These are phyloP conservation scores for Anoplopoma fimbria DNA, from an alignment of 2,113 vertebrate species.

Conservation along the genomic window DNA sequence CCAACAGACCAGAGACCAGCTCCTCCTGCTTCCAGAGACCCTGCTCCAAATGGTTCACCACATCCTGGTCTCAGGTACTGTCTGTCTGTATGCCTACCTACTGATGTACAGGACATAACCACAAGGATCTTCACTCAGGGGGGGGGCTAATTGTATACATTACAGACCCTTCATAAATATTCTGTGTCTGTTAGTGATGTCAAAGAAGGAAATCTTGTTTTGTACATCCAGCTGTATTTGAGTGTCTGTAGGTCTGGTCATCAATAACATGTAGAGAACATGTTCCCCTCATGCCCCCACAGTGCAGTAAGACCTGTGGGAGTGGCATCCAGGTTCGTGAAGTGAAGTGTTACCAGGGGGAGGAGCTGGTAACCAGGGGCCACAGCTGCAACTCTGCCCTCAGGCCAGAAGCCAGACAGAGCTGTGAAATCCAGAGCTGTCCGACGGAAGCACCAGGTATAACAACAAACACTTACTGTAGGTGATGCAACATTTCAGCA, in stretches of 20 bases:
- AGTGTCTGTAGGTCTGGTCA: background rate
- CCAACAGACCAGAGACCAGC: slow-evolving; percentile 79
- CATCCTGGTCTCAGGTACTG: slow-evolving; percentile 90
- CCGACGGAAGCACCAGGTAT: slow-evolving; percentile 84
- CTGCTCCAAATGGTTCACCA: slow-evolving; percentile 88
- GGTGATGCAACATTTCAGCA: slow-evolving; percentile 13
- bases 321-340: slow-evolving; percentile 85
- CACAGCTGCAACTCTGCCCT: slow-evolving; percentile 84
- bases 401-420: slow-evolving; percentile 85
- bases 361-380: slow-evolving; percentile 77
- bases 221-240: background rate
- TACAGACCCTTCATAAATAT: background rate
- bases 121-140: background rate
- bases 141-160: no score
- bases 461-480: background rate
- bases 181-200: background rate
- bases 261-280: background rate
- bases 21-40: slow-evolving; percentile 87
- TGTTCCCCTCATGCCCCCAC: slow-evolving; percentile 21
- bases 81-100: background rate
- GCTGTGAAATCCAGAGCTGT: slow-evolving; percentile 83
- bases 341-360: slow-evolving; percentile 90
- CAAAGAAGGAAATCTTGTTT: background rate
- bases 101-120: background rate
- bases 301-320: slow-evolving; percentile 92